phyloP scores from a whole-genome alignment of 2,888 invertebrate species.

The Drosophila hawaiiensis region DNA sequence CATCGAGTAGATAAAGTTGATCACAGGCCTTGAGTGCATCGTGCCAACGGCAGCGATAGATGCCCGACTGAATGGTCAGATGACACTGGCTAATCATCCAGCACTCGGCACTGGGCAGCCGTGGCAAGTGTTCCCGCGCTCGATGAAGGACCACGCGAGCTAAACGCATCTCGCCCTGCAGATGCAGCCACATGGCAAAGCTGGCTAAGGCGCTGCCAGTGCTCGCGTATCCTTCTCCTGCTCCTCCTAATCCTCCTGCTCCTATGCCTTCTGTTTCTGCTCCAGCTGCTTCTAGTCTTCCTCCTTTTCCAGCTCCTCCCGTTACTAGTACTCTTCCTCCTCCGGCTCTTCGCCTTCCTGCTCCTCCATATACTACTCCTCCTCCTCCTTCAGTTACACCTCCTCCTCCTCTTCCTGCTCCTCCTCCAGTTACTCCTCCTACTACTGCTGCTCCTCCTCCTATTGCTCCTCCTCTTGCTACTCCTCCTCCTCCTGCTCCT shows the following conservation, averaged over 20 bases:
- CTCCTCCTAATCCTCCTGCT: constrained; percentile 40
- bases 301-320: not conserved
- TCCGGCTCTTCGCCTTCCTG: not conserved
- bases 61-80: constrained; percentile 86
- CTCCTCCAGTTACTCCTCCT: not conserved
- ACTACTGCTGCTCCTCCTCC: not conserved
- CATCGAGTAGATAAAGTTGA: constrained; percentile 89
- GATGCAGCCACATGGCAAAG: constrained; percentile 86
- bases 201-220: constrained; percentile 90
- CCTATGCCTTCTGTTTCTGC: not conserved
- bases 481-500: constrained; percentile 56
- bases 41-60: constrained; percentile 88
- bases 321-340: not conserved
- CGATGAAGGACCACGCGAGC: constrained; percentile 88
- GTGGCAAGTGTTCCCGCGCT: constrained; percentile 88
- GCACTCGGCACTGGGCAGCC: constrained; percentile 87
- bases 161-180: constrained; percentile 87
- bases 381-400: not conserved
- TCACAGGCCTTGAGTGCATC: constrained; percentile 90
- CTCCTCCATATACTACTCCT: not conserved
- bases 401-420: not conserved
- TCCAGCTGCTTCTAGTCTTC: not conserved
- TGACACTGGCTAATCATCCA: constrained; percentile 90
- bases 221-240: constrained; percentile 89
- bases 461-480: not conserved